phyloP scores from a whole-genome alignment of 2,797 vertebrate species.

The Myiothlypis chrysogaster region DNA sequence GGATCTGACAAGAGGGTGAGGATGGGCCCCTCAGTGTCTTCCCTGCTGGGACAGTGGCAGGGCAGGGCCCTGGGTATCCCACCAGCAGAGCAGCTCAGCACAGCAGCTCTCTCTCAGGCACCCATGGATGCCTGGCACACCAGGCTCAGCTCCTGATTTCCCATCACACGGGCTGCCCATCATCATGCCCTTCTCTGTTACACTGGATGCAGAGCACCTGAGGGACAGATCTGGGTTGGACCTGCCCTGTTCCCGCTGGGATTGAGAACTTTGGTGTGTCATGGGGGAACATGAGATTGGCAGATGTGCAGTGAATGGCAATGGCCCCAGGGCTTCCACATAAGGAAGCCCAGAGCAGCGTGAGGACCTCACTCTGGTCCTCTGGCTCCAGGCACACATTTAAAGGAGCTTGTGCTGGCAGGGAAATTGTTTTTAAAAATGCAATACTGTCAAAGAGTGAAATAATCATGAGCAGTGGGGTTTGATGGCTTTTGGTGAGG shows the following conservation, averaged over 20 bases:
- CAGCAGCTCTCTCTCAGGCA: background rate
- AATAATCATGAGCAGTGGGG: background rate
- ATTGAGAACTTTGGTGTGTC: background rate
- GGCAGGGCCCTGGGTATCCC: background rate
- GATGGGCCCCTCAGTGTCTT: background rate
- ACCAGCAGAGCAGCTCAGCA: rapidly evolving
- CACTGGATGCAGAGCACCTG: background rate
- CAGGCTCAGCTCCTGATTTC: background rate
- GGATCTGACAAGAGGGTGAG: rapidly evolving
- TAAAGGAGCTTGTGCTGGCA: background rate
- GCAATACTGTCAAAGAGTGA: background rate
- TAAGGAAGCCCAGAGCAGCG: background rate
- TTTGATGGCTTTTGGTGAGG: background rate
- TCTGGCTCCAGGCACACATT: background rate
- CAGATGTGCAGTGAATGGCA: background rate
- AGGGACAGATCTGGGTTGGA: background rate
- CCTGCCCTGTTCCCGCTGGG: background rate
- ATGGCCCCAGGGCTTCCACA: background rate
- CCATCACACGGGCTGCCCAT: background rate
- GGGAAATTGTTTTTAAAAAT: background rate
- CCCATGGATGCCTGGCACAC: rapidly evolving
- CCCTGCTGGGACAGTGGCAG: background rate
- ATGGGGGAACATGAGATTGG: background rate
- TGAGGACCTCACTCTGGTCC: background rate
- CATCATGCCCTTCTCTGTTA: background rate